phyloP scores from a whole-genome alignment of 2,113 vertebrate species.

The Eidolon helvum region DNA sequence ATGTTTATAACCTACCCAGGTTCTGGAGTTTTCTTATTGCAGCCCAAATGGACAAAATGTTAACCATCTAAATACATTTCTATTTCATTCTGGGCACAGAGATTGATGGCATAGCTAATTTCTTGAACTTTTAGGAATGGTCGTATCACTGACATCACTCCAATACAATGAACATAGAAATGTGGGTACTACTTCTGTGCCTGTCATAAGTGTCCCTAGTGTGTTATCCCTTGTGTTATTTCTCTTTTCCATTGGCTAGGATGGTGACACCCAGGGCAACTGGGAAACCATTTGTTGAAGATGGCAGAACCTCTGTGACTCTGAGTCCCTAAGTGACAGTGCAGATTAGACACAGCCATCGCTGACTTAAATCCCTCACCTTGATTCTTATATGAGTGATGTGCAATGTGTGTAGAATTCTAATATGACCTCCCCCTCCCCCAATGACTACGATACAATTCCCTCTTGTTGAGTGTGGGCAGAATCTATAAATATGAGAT shows the following conservation, averaged over 20 bases:
- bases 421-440: not conserved
- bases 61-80: not conserved
- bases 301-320: not conserved
- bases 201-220: not conserved
- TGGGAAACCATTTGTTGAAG: not conserved
- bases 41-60: not conserved
- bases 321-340: not conserved
- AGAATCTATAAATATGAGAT: not conserved
- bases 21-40: not conserved
- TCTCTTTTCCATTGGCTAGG: not conserved
- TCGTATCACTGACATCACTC: not conserved
- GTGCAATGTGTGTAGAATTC: not conserved
- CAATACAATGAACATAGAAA: not conserved
- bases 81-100: not conserved
- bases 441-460: not conserved
- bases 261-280: not conserved
- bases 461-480: not conserved
- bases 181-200: not conserved
- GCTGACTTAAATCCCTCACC: not conserved
- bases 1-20: not conserved
- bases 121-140: not conserved
- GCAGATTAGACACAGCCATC: not conserved
- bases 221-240: not conserved
- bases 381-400: not conserved
- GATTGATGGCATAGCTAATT: not conserved